These are phyloP conservation scores for Metridium senile DNA, from an alignment of 92 coral and sea anemone genomes.

Conservation along the genomic window DNA sequence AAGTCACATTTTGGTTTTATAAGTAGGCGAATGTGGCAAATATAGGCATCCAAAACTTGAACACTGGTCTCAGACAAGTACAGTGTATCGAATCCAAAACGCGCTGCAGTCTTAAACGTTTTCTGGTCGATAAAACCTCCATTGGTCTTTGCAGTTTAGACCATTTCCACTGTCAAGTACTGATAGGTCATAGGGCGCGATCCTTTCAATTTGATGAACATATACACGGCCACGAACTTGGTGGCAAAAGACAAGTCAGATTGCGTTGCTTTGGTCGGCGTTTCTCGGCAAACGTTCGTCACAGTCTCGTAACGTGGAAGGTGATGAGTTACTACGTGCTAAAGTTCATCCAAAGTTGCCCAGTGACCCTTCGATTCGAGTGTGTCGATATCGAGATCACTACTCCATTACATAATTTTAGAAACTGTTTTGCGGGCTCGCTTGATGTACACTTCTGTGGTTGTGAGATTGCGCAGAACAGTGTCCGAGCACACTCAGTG, in stretches of 20 bases:
- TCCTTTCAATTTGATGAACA: constrained; percentile 45
- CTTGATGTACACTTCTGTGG: constrained; percentile 45
- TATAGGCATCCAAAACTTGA: constrained; percentile 47
- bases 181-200: constrained; percentile 55
- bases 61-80: constrained; percentile 50
- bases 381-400: constrained; percentile 53
- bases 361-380: constrained; percentile 53
- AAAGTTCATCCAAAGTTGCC: constrained; percentile 55
- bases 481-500: constrained; percentile 20
- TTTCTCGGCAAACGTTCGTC: constrained; percentile 31
- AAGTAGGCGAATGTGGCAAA: constrained; percentile 36
- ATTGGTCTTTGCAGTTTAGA: constrained; percentile 31
- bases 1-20: constrained; percentile 44
- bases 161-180: constrained; percentile 43
- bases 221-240: constrained; percentile 43
- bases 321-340: constrained; percentile 26
- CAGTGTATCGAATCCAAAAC: constrained; percentile 41
- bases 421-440: constrained; percentile 40
- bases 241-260: constrained; percentile 38
- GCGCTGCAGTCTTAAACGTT: constrained; percentile 37
- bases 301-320: constrained; percentile 41
- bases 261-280: constrained; percentile 20
- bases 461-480: constrained; percentile 29
- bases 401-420: constrained; percentile 43
- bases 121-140: constrained; percentile 53